These are phyloP conservation scores for Chelmon rostratus DNA, from an alignment of 2,797 vertebrate species.

Conservation along the genomic window DNA sequence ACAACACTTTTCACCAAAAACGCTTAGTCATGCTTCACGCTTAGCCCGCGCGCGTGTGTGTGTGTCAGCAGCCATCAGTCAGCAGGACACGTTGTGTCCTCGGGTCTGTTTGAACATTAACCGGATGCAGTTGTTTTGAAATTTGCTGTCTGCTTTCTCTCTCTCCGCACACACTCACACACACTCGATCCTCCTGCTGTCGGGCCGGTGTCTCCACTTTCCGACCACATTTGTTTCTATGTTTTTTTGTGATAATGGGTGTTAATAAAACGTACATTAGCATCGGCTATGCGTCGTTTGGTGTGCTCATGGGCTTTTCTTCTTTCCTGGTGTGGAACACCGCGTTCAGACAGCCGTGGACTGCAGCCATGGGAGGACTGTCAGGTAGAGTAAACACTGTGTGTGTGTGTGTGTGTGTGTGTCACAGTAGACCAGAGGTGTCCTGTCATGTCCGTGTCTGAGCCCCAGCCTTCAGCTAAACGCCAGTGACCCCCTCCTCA, in stretches of 20 bases:
- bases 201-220: neutral
- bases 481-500: neutral
- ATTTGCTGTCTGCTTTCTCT: neutral
- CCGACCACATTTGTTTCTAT: neutral
- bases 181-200: neutral
- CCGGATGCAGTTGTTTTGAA: slow-evolving; percentile 65
- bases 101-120: neutral
- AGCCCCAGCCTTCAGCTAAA: neutral
- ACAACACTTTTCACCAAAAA: slow-evolving; percentile 3
- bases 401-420: neutral
- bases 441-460: neutral
- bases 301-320: slow-evolving; percentile 87
- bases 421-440: neutral
- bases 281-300: slow-evolving; percentile 87
- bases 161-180: neutral
- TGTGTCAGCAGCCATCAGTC: slow-evolving; percentile 22
- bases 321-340: slow-evolving; percentile 92
- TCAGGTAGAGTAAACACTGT: slow-evolving; percentile 86
- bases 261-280: slow-evolving; percentile 83
- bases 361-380: slow-evolving; percentile 92
- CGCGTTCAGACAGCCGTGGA: slow-evolving; percentile 89
- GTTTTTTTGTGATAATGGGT: slow-evolving; percentile 67
- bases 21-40: slow-evolving; percentile 51
- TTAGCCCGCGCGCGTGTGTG: neutral
- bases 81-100: slow-evolving; percentile 28